A percentile compares a stretch with the other conserved stretches of the same genome.
These are phyloP conservation scores for Oceanodroma leucorhoa DNA, from an alignment of 2,797 vertebrate species.

Conservation along the genomic window DNA sequence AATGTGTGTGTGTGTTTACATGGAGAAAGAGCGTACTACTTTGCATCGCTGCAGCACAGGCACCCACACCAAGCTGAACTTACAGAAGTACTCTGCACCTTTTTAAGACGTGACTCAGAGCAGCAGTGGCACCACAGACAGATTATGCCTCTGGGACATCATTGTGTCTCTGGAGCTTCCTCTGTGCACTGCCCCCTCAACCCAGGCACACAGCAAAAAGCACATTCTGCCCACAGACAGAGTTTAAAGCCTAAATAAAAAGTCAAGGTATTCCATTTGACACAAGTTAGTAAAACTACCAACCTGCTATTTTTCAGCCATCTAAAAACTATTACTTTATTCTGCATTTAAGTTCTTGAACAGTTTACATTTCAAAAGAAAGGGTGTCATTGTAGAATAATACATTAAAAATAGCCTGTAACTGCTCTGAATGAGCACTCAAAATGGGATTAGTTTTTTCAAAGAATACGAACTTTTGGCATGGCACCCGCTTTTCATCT, in stretches of 20 bases:
- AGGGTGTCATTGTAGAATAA: background rate
- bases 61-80: background rate
- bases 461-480: background rate
- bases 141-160: background rate
- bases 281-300: background rate
- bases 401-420: background rate
- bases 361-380: background rate
- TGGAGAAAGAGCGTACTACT: fast-evolving
- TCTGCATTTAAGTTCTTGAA: background rate
- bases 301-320: background rate
- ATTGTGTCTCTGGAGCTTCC: background rate
- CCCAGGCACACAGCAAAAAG: background rate
- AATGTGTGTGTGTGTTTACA: fast-evolving
- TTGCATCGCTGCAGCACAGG: background rate
- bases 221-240: background rate
- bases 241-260: background rate
- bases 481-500: background rate
- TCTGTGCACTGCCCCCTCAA: background rate
- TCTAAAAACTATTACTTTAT: background rate
- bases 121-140: background rate
- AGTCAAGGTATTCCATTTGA: background rate
- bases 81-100: fast-evolving
- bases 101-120: fast-evolving
- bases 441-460: background rate
- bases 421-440: background rate